Evolutionary conservation across 2,113 vertebrate species (phyloP), one percentile per base, ranked within the genome.

Genomic region (Thalassarche chlororhynchos): DNA sequence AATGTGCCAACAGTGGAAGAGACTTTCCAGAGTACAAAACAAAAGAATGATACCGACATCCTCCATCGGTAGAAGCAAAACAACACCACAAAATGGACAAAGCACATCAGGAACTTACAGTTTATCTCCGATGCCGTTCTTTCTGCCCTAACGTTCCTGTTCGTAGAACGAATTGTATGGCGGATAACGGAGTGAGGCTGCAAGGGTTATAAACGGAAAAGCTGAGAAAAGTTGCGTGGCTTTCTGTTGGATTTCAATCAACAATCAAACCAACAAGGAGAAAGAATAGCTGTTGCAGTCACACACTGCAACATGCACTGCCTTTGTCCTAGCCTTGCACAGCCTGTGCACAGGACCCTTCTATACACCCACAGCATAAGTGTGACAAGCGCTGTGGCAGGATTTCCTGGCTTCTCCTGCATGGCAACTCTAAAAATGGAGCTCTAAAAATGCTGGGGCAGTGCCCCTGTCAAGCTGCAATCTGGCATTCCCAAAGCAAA

Each of bases 91-190:
- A 17, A 40, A 2, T 1, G 17, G 25, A 71, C 71, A 24, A 46
- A 55, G 60, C 32, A 38, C 44, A n/a, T 13, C 10, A 85, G 83
- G 88, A 16, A 99, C 99, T 99, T 97, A 99, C 99, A 99, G 96
- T 99, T 99, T 6, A 99, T 99, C 98, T 99, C 99, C 0, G 99
- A 99, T 1, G 98, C 99, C 0, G 99, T 99, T 93, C 99, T 98
- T 95, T 99, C 99, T 15, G 99, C 98, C 95, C 99, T 97, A 77
- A 98, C 84, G 9, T 99, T 99, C 97, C 99, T 99, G 97, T 99
- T 99, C 49, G 98, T 99, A 77, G 99, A 99, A 83, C 99, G 99
- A 97, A 99, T 99, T 19, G 99, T 99, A 91, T 99, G 99, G 90
- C 99, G 99, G 95, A 99, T 98, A 3, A 98, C 97, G 14, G 99